Evolutionary conservation across 2,888 invertebrate genomes (phyloP).

Genomic region (Cecidostiba fungosa): DNA sequence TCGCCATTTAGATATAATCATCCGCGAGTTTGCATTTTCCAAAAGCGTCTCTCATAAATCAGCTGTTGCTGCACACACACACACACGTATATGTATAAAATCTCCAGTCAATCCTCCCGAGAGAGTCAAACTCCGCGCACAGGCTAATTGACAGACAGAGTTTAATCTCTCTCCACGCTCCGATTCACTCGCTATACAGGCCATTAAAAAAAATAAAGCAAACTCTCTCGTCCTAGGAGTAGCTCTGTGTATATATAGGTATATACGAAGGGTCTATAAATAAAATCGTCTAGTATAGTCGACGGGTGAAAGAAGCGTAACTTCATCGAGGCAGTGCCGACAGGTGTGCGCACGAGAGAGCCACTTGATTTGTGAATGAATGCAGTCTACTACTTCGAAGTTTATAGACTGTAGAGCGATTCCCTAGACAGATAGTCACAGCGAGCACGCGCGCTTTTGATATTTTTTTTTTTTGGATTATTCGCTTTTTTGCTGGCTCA

Average conservation of each 20-base stretch:
- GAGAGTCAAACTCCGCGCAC: neutral
- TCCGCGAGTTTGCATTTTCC: neutral
- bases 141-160: constrained; percentile 57
- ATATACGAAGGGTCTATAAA: constrained; percentile 30
- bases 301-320: constrained; percentile 57
- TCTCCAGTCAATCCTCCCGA: neutral
- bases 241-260: too few species aligned
- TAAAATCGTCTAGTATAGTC: constrained; percentile 26
- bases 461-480: neutral
- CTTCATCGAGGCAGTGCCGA: constrained; percentile 28
- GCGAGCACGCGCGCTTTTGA: neutral
- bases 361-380: constrained; percentile 58
- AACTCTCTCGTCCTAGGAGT: too few species aligned
- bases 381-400: constrained; percentile 49
- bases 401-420: constrained; percentile 50
- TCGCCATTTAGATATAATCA: neutral
- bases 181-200: neutral
- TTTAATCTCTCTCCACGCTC: constrained; percentile 11
- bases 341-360: constrained; percentile 28
- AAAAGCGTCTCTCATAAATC: too few species aligned
- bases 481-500: neutral
- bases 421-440: constrained; percentile 4
- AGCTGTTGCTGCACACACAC: too few species aligned
- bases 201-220: neutral
- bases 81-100: too few species aligned